Percentiles rank a stretch among this genome's conserved stretches.
Conservation (phyloP, 2,797 vertebrate genomes). For the Cygnus olor region DNA sequence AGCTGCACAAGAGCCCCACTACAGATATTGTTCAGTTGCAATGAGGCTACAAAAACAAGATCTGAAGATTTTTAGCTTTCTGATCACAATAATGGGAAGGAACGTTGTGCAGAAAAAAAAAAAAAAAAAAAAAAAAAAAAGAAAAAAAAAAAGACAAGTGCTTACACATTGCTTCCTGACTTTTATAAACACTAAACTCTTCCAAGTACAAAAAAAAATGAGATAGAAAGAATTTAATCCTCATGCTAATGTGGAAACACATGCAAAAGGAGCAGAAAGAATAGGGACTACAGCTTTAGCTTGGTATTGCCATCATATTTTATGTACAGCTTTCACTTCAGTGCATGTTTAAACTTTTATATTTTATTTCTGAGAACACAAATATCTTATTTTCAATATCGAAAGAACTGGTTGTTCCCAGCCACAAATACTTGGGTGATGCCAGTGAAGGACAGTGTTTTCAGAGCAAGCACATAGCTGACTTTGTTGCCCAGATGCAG, state of each 20-base stretch:
- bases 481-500: neutral
- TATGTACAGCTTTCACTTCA: neutral
- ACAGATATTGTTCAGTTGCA: neutral
- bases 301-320: neutral
- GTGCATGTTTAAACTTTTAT: neutral
- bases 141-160: neutral
- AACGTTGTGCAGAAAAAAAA: neutral
- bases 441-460: neutral
- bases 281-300: neutral
- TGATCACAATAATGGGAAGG: neutral
- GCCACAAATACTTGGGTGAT: neutral
- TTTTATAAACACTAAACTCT: neutral
- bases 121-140: neutral
- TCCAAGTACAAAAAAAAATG: neutral
- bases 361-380: neutral
- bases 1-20: neutral
- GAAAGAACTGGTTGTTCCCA: neutral
- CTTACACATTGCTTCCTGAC: neutral
- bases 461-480: neutral
- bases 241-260: neutral
- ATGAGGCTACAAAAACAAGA: neutral
- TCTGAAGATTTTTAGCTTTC: neutral
- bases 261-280: neutral
- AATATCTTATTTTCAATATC: neutral
- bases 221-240: neutral